Conservation (phyloP, 2,888 invertebrate species). For the Stratiomys singularior region DNA sequence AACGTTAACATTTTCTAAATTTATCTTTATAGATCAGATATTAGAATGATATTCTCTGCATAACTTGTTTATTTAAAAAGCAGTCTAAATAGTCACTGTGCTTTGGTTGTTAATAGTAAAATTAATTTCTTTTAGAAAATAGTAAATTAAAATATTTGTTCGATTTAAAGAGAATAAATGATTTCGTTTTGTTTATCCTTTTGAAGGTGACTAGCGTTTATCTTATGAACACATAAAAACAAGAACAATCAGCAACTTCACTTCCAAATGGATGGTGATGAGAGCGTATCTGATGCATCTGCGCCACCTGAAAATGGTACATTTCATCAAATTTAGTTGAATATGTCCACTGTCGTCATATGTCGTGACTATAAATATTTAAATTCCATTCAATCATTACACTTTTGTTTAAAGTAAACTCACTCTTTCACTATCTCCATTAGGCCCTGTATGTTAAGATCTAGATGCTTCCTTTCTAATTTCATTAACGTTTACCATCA, state of each 20-base stretch:
- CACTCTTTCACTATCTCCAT: background rate
- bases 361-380: background rate
- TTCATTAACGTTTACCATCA: background rate
- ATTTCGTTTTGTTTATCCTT: no score
- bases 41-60: no score
- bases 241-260: background rate
- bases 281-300: background rate
- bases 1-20: no score
- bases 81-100: no score
- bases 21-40: no score
- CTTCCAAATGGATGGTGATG: background rate
- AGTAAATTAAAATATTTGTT: no score
- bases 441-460: background rate
- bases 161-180: no score
- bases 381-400: background rate
- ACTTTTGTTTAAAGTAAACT: background rate
- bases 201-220: no score
- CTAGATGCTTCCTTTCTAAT: background rate
- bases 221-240: no score
- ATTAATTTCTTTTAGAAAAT: no score
- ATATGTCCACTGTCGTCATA: background rate
- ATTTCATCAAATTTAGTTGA: background rate
- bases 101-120: no score
- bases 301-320: slow-evolving; percentile 16
- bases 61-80: no score